Percentiles rank a stretch among this genome's conserved stretches.
phyloP scores from a whole-genome alignment of 2,888 invertebrate genomes.

The Mesorhabditis spiculigera region DNA sequence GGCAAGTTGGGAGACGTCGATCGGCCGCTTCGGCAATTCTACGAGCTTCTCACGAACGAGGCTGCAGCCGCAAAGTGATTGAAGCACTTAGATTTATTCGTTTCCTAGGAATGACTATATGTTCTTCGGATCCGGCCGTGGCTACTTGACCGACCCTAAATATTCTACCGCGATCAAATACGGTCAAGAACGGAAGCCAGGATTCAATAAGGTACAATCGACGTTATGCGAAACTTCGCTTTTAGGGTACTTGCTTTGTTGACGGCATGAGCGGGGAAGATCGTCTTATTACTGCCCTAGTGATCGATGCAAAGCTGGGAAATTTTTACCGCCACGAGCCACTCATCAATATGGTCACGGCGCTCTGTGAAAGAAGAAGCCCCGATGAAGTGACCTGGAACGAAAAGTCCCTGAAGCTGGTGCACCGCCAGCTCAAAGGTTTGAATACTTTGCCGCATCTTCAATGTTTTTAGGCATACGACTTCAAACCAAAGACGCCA shows the following conservation, averaged over 20 bases:
- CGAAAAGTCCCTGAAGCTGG: not conserved
- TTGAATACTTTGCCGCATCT: not conserved
- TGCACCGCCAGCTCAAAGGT: not conserved
- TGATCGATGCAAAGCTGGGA: not conserved
- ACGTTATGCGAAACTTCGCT: not conserved
- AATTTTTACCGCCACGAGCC: not conserved
- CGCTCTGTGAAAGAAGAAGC: not conserved
- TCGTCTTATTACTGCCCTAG: not conserved
- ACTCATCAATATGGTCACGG: not conserved
- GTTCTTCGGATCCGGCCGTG: not conserved
- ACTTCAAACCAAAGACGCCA: not conserved
- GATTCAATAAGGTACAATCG: not conserved
- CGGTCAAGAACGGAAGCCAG: not conserved
- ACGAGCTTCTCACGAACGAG: not conserved
- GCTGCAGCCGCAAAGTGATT: not conserved
- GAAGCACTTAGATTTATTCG: not conserved
- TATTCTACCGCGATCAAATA: not conserved
- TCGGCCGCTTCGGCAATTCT: conserved; percentile 5
- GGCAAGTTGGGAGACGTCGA: not conserved
- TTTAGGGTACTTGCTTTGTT: conserved; percentile 1
- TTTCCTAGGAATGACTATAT: not conserved
- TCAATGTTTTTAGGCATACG: not conserved
- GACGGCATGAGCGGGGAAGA: not conserved
- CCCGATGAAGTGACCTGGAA: conserved; percentile 3
- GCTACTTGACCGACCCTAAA: not conserved